A percentile compares a stretch with the other conserved stretches of the same genome.
Conservation (phyloP, 2,113 vertebrate species). For the Melanotaenia duboulayi region DNA sequence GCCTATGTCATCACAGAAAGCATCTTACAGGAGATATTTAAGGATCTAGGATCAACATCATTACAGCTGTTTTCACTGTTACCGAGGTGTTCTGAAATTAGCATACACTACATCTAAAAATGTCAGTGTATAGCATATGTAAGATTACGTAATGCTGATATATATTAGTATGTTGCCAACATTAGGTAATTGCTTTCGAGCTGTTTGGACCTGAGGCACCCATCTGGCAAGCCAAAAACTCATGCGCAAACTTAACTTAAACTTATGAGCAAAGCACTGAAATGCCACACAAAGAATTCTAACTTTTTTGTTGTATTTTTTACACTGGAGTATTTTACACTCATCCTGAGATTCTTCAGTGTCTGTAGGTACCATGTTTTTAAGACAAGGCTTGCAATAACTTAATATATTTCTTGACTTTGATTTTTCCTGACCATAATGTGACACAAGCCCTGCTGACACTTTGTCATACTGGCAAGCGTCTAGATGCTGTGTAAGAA, state of each 20-base stretch:
- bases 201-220: not conserved
- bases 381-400: conserved; percentile 16
- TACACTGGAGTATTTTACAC: not conserved
- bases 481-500: conserved; percentile 52
- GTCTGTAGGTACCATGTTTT: conserved; percentile 12
- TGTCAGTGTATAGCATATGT: too few relatives aligned
- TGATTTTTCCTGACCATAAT: conserved; percentile 41
- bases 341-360: not conserved
- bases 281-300: too few relatives aligned
- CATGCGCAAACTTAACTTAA: too few relatives aligned
- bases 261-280: too few relatives aligned
- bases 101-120: not conserved
- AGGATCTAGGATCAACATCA: not conserved
- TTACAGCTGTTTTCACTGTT: conserved; percentile 3
- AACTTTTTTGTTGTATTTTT: too few relatives aligned
- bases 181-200: not conserved
- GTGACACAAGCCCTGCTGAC: conserved; percentile 40
- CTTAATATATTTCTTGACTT: conserved; percentile 25
- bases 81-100: not conserved
- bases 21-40: conserved; percentile 1
- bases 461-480: conserved; percentile 32
- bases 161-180: not conserved
- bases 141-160: too few relatives aligned
- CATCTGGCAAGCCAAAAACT: not conserved
- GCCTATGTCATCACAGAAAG: conserved; percentile 15